A percentile compares a stretch with the other conserved stretches of the same genome.
Evolutionary conservation across 2,113 vertebrate genomes (phyloP).

Genomic region (Rhinolophus sinicus): DNA sequence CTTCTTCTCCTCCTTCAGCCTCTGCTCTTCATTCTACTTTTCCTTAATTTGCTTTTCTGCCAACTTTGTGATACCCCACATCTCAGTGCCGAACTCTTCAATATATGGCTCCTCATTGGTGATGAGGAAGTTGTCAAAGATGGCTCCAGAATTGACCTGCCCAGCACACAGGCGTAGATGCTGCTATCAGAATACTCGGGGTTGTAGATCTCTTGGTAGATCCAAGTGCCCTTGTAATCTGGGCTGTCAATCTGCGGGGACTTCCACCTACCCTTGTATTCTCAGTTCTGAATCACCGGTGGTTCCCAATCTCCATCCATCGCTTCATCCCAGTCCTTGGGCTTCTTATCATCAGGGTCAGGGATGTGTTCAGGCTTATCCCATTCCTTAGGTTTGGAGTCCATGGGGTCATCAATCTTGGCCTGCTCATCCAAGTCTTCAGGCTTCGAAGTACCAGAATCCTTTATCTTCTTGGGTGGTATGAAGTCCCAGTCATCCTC

Average conservation of each 20-base stretch:
- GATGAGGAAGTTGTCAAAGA: constrained; percentile 88
- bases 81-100: constrained; percentile 83
- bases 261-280: constrained; percentile 90
- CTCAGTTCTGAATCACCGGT: constrained; percentile 87
- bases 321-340: constrained; percentile 89
- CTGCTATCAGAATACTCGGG: constrained; percentile 84
- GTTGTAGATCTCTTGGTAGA: constrained; percentile 88
- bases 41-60: constrained; percentile 88
- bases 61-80: constrained; percentile 87
- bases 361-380: constrained; percentile 88
- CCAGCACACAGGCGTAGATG: constrained; percentile 84
- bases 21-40: constrained; percentile 86
- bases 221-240: constrained; percentile 88
- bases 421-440: no score
- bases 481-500: constrained; percentile 89
- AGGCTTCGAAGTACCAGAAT: constrained; percentile 66
- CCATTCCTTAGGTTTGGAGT: constrained; percentile 83
- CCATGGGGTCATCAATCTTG: no score
- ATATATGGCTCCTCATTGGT: constrained; percentile 85
- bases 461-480: constrained; percentile 87
- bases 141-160: constrained; percentile 85
- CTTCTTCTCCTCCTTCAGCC: constrained; percentile 87
- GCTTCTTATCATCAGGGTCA: constrained; percentile 88
- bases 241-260: constrained; percentile 88
- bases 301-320: constrained; percentile 90